Conservation (phyloP, 2,888 invertebrate species). For the Acleris laterana region DNA sequence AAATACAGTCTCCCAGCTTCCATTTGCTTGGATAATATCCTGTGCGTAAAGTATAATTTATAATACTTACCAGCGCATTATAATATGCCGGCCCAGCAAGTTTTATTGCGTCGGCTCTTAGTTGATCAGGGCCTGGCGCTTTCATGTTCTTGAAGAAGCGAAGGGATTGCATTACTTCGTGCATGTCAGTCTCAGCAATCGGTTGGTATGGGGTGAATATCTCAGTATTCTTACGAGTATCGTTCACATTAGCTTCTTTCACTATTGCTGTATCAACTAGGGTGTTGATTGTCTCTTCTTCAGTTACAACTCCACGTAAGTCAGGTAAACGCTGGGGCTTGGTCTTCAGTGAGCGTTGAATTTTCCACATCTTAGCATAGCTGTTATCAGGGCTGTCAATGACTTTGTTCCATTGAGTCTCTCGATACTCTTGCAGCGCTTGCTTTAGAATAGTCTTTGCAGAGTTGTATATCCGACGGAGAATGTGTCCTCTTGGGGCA, state of each 20-base stretch:
- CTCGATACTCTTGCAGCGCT: not conserved
- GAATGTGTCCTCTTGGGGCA: not conserved
- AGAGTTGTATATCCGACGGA: not conserved
- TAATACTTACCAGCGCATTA: not conserved
- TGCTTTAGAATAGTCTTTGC: not conserved
- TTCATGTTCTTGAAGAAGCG: constrained; percentile 14
- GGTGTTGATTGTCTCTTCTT: too few species aligned
- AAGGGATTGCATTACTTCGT: not conserved
- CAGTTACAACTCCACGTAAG: too few species aligned
- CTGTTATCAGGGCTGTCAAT: too few species aligned
- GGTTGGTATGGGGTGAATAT: too few species aligned
- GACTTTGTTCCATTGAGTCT: too few species aligned
- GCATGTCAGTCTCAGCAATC: too few species aligned
- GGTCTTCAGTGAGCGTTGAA: too few species aligned
- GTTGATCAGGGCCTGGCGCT: constrained; percentile 17
- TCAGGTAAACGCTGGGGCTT: too few species aligned
- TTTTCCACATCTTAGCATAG: too few species aligned
- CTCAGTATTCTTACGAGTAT: too few species aligned
- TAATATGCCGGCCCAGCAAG: constrained; percentile 4
- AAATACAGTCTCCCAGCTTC: constrained; percentile 14
- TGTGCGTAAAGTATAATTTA: constrained; percentile 5
- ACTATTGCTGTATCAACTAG: too few species aligned
- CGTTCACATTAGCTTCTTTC: too few species aligned
- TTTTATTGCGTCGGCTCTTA: not conserved
- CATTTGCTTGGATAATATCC: constrained; percentile 11